phyloP scores from a whole-genome alignment of 2,888 invertebrate genomes.

The Caenorhabditis virilis region DNA sequence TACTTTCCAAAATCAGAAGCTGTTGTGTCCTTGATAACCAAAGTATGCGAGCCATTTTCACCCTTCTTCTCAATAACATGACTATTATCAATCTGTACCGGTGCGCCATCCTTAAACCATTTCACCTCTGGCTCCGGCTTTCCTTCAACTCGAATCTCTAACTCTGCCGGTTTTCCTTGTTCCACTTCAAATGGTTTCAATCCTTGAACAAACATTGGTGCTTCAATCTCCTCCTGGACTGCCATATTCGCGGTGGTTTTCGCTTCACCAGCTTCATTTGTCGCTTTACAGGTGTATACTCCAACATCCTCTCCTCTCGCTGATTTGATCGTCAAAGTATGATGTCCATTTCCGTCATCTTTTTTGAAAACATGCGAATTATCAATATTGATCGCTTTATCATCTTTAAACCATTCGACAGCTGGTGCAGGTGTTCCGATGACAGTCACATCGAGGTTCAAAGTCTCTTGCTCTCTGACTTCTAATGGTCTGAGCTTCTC shows the following conservation, averaged over 20 bases:
- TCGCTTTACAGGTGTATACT: slow-evolving; percentile 48
- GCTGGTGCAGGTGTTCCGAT: slow-evolving; percentile 73
- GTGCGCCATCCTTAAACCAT: slow-evolving; percentile 82
- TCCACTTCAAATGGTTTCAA: slow-evolving; percentile 52
- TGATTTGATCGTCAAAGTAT: slow-evolving; percentile 46
- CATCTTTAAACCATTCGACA: slow-evolving; percentile 90
- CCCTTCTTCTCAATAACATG: slow-evolving; percentile 72
- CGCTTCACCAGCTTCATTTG: slow-evolving; percentile 52
- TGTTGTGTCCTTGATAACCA: slow-evolving; percentile 90
- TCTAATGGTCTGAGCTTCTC: slow-evolving; percentile 78
- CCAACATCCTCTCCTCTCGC: slow-evolving; percentile 49
- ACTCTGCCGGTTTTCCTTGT: slow-evolving; percentile 75
- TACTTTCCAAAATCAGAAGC: slow-evolving; percentile 93
- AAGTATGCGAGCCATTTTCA: slow-evolving; percentile 84
- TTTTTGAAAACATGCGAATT: slow-evolving; percentile 71
- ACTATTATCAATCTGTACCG: slow-evolving; percentile 48
- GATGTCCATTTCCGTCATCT: slow-evolving; percentile 74
- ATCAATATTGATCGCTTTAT: slow-evolving; percentile 53
- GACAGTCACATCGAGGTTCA: slow-evolving; percentile 40
- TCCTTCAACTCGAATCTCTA: slow-evolving; percentile 85
- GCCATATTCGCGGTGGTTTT: slow-evolving; percentile 53
- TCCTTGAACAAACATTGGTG: slow-evolving; percentile 57
- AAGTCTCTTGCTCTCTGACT: slow-evolving; percentile 77
- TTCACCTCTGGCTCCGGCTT: slow-evolving; percentile 90
- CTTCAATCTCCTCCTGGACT: slow-evolving; percentile 56